These are phyloP conservation scores for Microchrysa polita DNA, from an alignment of 2,888 invertebrate species.

Conservation along the genomic window DNA sequence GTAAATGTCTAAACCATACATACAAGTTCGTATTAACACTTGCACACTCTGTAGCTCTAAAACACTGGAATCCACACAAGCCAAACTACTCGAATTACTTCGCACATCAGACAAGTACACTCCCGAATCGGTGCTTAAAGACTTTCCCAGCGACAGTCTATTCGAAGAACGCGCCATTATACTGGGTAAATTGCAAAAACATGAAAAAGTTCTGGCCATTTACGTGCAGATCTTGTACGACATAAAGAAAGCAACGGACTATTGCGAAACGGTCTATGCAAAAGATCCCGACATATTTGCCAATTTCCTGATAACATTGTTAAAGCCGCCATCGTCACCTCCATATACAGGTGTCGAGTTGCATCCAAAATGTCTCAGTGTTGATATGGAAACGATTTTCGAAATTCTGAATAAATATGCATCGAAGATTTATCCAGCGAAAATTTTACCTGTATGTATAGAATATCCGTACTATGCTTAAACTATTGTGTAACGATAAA, in stretches of 20 bases:
- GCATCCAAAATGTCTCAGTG: conserved; percentile 72
- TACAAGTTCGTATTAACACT: neutral
- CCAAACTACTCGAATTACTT: conserved; percentile 79
- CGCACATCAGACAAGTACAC: conserved; percentile 83
- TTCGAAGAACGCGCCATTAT: conserved; percentile 96
- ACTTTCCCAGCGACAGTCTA: conserved; percentile 85
- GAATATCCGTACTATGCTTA: neutral
- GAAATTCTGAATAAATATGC: conserved; percentile 85
- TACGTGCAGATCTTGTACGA: conserved; percentile 91
- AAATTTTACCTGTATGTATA: conserved; percentile 66
- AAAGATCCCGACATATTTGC: conserved; percentile 60
- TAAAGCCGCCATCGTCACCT: conserved; percentile 65
- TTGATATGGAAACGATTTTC: conserved; percentile 83
- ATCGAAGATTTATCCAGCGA: conserved; percentile 82
- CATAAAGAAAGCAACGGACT: conserved; percentile 82
- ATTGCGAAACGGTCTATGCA: conserved; percentile 79
- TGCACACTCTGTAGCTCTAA: conserved; percentile 29
- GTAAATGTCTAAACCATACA: too few species aligned
- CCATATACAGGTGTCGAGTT: conserved; percentile 61
- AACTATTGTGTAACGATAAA: neutral
- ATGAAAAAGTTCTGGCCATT: conserved; percentile 92
- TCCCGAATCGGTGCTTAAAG: conserved; percentile 85
- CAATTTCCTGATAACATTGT: conserved; percentile 63
- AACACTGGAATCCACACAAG: conserved; percentile 62
- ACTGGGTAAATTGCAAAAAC: conserved; percentile 86